Evolutionary conservation across 1,140 invertebrate genomes (phyloP).

Genomic region (Octopus sinensis): DNA sequence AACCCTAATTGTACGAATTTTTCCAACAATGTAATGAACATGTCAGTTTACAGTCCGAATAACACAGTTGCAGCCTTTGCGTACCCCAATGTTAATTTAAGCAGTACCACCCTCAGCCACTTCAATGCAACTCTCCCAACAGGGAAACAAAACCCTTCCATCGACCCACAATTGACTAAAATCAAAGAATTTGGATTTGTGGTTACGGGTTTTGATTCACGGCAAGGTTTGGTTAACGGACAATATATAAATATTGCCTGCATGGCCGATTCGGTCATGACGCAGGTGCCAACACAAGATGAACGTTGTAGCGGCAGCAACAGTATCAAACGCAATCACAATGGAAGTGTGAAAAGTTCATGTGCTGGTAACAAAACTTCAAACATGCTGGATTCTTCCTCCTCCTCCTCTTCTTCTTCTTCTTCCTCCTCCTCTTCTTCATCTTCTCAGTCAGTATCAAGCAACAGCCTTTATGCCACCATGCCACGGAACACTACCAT

Average conservation of each 20-base stretch:
- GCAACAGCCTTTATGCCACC: constrained; percentile 35
- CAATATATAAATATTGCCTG: constrained; percentile 42
- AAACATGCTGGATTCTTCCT: constrained; percentile 30
- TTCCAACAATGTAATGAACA: constrained; percentile 18
- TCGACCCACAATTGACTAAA: constrained; percentile 17
- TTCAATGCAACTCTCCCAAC: constrained; percentile 37
- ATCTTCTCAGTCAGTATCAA: constrained; percentile 31
- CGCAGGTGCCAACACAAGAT: constrained; percentile 26
- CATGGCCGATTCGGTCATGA: constrained; percentile 32
- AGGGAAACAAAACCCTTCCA: constrained; percentile 29
- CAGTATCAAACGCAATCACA: constrained; percentile 27
- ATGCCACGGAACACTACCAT: constrained; percentile 37
- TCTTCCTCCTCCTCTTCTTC: constrained; percentile 6
- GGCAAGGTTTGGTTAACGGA: constrained; percentile 40
- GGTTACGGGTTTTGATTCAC: constrained; percentile 41
- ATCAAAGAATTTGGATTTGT: constrained; percentile 48
- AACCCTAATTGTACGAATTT: constrained; percentile 10
- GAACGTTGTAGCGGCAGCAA: constrained; percentile 17
- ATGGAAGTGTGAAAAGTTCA: constrained; percentile 11
- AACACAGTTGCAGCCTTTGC: constrained; percentile 40
- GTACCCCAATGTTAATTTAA: constrained; percentile 47
- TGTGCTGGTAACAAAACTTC: constrained; percentile 17
- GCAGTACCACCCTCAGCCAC: constrained; percentile 34
- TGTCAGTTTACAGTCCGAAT: constrained; percentile 29
- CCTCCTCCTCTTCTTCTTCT: constrained; percentile 2